Evolutionary conservation across 2,888 invertebrate genomes (phyloP).

Genomic region (Heliconius ethilla): DNA sequence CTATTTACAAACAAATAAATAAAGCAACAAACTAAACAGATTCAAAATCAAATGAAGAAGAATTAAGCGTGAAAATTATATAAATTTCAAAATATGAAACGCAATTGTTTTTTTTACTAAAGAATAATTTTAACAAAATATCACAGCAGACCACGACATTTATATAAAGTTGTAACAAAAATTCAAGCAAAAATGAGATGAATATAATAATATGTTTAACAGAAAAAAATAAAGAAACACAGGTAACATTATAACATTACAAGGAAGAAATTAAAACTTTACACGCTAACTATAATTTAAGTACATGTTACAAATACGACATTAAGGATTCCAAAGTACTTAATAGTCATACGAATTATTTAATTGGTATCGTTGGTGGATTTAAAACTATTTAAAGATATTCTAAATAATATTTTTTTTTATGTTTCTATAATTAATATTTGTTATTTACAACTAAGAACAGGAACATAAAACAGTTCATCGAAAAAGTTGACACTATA

Average conservation of each 20-base stretch:
- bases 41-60: conserved; percentile 51
- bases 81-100: conserved; percentile 58
- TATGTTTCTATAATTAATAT: conserved; percentile 45
- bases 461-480: conserved; percentile 81
- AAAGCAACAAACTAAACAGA: conserved; percentile 73
- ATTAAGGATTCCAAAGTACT: conserved; percentile 72
- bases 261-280: conserved; percentile 54
- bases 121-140: conserved; percentile 81
- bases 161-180: conserved; percentile 69
- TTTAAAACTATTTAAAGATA: conserved; percentile 57
- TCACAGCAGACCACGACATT: conserved; percentile 81
- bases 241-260: conserved; percentile 45
- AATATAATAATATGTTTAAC: conserved; percentile 48
- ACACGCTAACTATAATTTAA: conserved; percentile 71
- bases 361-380: conserved; percentile 64
- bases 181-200: conserved; percentile 47
- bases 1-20: conserved; percentile 80
- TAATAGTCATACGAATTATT: conserved; percentile 67
- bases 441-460: conserved; percentile 78
- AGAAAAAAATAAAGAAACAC: conserved; percentile 34
- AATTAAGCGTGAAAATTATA: conserved; percentile 56
- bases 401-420: conserved; percentile 39
- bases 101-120: conserved; percentile 63
- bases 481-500: conserved; percentile 66
- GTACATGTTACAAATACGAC: conserved; percentile 78